Evolutionary conservation across 2,797 vertebrate species (phyloP).

Genomic region (Chromis chromis): DNA sequence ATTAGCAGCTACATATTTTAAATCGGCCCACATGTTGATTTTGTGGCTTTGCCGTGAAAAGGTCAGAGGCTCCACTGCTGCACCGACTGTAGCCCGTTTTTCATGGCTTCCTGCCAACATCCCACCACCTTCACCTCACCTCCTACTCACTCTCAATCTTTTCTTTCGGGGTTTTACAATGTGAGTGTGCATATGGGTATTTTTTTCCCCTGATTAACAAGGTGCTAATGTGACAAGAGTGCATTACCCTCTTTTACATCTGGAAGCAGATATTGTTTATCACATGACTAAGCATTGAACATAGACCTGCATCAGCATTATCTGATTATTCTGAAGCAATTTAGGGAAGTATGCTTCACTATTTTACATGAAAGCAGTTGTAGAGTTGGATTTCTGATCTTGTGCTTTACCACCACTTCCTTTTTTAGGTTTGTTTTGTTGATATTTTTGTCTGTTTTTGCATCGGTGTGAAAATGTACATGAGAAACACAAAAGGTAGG

Average conservation of each 20-base stretch:
- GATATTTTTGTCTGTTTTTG: slow-evolving; percentile 9
- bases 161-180: neutral
- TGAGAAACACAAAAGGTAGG: neutral
- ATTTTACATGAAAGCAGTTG: neutral
- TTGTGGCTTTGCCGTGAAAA: slow-evolving; percentile 33
- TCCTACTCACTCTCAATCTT: slow-evolving; percentile 23
- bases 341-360: slow-evolving; percentile 8
- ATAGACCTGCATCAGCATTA: neutral
- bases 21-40: slow-evolving; percentile 25
- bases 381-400: slow-evolving; percentile 5
- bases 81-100: neutral
- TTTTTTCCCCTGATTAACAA: neutral
- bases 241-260: neutral
- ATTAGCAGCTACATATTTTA: neutral
- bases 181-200: neutral
- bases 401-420: slow-evolving; percentile 42
- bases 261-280: neutral
- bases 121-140: slow-evolving; percentile 38
- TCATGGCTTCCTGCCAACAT: slow-evolving; percentile 57
- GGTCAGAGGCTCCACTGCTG: slow-evolving; percentile 3
- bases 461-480: neutral
- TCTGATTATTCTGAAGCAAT: neutral
- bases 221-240: slow-evolving; percentile 4
- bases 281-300: neutral
- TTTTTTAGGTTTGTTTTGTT: slow-evolving; percentile 15